Conservation (phyloP, 2,797 vertebrate species). For the Melanogrammus aeglefinus region DNA sequence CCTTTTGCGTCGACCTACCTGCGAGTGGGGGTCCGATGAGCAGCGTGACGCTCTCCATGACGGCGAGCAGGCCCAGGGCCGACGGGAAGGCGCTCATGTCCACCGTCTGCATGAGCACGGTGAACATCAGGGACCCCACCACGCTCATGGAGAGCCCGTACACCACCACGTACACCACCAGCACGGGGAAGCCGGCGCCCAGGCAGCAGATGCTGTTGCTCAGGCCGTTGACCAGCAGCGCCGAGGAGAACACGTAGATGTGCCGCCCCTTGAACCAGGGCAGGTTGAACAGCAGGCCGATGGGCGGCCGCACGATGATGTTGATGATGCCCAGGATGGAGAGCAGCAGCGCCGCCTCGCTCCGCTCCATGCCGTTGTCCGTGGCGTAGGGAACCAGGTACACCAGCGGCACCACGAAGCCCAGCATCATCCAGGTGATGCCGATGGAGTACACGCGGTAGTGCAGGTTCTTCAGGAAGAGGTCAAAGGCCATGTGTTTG, state of each 20-base stretch:
- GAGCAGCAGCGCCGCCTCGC: slow-evolving; percentile 81
- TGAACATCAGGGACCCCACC: slow-evolving; percentile 84
- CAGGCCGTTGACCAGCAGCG: slow-evolving; percentile 81
- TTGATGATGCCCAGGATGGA: slow-evolving; percentile 87
- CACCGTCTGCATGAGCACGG: slow-evolving; percentile 92
- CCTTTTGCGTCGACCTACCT: slow-evolving; percentile 66
- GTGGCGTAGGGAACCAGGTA: slow-evolving; percentile 90
- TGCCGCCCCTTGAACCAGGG: slow-evolving; percentile 76
- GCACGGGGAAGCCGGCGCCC: slow-evolving; percentile 71
- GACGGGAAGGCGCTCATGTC: slow-evolving; percentile 89
- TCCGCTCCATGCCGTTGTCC: slow-evolving; percentile 71
- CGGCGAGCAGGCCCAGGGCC: slow-evolving; percentile 86
- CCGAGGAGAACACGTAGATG: slow-evolving; percentile 80
- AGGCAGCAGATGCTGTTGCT: slow-evolving; percentile 85
- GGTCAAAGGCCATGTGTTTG: slow-evolving; percentile 88
- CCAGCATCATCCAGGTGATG: slow-evolving; percentile 86
- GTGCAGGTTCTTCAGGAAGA: slow-evolving; percentile 77
- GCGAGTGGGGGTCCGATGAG: slow-evolving; percentile 87
- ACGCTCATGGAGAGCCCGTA: slow-evolving; percentile 90
- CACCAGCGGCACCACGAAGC: slow-evolving; percentile 82
- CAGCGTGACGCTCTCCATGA: slow-evolving; percentile 85
- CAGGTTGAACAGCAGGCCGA: slow-evolving; percentile 77
- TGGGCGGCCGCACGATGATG: slow-evolving; percentile 82
- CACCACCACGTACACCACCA: slow-evolving; percentile 77
- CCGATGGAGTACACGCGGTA: slow-evolving; percentile 80